These are phyloP conservation scores for Drosophila hamatofila DNA, from an alignment of 2,888 invertebrate genomes.

Conservation along the genomic window DNA sequence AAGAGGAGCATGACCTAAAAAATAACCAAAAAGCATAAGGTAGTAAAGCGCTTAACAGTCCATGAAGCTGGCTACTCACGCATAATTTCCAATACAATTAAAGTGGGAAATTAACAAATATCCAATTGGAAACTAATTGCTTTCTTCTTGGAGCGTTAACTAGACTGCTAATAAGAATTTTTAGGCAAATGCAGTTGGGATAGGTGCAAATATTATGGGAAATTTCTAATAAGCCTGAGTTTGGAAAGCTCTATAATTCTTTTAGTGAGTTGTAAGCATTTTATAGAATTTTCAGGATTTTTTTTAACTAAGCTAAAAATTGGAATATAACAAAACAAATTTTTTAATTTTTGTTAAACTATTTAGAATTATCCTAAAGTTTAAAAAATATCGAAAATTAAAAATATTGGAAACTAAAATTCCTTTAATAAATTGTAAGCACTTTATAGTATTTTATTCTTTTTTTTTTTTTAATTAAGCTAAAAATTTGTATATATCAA, in stretches of 20 bases:
- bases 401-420: no score
- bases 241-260: no score
- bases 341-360: no score
- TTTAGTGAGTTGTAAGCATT: no score
- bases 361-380: no score
- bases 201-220: not conserved
- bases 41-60: conserved; percentile 28
- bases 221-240: not conserved
- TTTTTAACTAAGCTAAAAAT: not conserved
- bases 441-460: not conserved
- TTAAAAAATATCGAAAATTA: no score
- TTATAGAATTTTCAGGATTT: not conserved
- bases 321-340: no score
- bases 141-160: not conserved
- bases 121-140: conserved; percentile 6
- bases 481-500: no score
- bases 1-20: conserved; percentile 70
- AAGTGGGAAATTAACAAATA: not conserved
- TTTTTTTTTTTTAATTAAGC: no score
- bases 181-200: not conserved
- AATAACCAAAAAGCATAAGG: conserved; percentile 37
- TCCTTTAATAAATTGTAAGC: no score
- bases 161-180: not conserved
- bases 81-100: conserved; percentile 11
- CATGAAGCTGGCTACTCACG: conserved; percentile 14